phyloP scores from a whole-genome alignment of 2,888 invertebrate genomes.

The Lamellibrachia columna region DNA sequence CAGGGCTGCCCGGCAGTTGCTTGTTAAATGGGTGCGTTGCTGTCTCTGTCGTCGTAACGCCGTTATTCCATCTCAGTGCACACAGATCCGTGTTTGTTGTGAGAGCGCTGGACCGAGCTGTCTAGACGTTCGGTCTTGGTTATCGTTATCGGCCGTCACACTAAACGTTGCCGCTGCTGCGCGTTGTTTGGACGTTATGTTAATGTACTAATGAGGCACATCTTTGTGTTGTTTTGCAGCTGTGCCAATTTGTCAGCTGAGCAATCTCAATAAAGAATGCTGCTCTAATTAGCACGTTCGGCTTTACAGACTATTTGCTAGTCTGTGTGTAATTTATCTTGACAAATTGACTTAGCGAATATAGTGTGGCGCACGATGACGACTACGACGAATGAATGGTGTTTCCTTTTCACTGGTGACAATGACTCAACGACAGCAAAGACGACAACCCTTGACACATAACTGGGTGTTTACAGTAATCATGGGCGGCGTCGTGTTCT shows the following conservation, averaged over 20 bases:
- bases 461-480: background rate
- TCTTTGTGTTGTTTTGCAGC: too few relatives aligned
- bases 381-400: background rate
- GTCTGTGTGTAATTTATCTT: background rate
- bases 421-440: background rate
- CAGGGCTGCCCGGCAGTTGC: background rate
- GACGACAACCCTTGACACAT: background rate
- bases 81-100: background rate
- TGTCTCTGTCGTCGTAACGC: background rate
- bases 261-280: background rate
- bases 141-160: background rate
- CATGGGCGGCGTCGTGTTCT: background rate
- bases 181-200: too few relatives aligned
- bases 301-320: background rate
- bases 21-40: background rate
- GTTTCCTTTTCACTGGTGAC: background rate
- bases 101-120: background rate
- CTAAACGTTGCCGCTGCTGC: background rate
- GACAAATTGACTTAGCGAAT: background rate
- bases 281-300: background rate
- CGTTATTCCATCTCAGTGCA: background rate
- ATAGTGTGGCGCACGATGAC: background rate
- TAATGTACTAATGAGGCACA: too few relatives aligned
- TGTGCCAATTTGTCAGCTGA: too few relatives aligned
- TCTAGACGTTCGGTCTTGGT: background rate